Percentiles rank a stretch among this genome's conserved stretches.
Evolutionary conservation across 2,797 vertebrate species (phyloP).

Genomic region (Monodelphis domestica): DNA sequence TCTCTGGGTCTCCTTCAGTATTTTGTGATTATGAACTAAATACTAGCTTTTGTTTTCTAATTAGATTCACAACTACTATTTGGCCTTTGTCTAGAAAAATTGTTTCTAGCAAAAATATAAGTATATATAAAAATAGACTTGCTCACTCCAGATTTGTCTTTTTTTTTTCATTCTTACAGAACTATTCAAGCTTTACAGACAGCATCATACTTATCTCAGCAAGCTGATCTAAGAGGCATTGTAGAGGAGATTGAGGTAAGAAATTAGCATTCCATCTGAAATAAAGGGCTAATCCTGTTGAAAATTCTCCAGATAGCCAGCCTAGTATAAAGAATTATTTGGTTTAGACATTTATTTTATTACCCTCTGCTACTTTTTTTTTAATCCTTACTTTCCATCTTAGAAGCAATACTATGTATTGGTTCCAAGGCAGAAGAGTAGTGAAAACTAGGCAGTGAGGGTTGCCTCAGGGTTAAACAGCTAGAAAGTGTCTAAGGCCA

Average conservation of each 20-base stretch:
- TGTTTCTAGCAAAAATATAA: neutral
- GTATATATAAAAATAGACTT: neutral
- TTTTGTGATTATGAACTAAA: neutral
- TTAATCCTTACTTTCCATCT: too few species aligned
- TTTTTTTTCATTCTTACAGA: slow-evolving; percentile 83
- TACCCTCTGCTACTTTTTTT: neutral
- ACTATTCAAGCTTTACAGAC: slow-evolving; percentile 94
- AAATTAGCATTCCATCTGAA: slow-evolving; percentile 27
- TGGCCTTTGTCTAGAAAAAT: neutral
- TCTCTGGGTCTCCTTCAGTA: neutral
- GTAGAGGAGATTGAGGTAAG: slow-evolving; percentile 98
- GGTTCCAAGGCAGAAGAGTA: too few species aligned
- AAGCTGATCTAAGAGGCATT: slow-evolving; percentile 94
- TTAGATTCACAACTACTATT: neutral
- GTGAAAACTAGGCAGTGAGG: too few species aligned
- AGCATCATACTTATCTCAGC: slow-evolving; percentile 94
- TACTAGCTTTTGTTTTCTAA: neutral
- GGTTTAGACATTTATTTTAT: neutral
- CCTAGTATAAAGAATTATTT: neutral
- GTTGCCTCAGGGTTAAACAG: too few species aligned
- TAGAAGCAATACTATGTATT: too few species aligned
- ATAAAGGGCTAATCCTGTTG: slow-evolving; percentile 14
- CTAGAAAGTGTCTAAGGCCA: too few species aligned
- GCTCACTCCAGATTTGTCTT: slow-evolving; percentile 4
- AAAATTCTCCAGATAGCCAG: neutral